phyloP scores from a whole-genome alignment of 2,888 invertebrate genomes.

The Phrixothrix hirtus region DNA sequence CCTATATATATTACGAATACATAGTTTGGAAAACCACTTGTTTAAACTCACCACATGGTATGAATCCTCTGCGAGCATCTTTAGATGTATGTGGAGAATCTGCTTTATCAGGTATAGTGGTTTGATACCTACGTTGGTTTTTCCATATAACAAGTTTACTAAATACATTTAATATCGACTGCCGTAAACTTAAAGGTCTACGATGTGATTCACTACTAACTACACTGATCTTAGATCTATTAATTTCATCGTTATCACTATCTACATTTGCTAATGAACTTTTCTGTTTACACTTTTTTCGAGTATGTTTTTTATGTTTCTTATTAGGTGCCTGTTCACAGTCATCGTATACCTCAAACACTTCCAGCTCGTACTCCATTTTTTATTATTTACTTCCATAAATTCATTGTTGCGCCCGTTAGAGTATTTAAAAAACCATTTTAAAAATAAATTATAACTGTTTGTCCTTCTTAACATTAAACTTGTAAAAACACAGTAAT shows the following conservation, averaged over 20 bases:
- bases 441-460: slow-evolving; percentile 11
- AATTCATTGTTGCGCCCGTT: slow-evolving; percentile 6
- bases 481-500: slow-evolving; percentile 5
- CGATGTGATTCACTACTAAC: slow-evolving; percentile 49
- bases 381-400: slow-evolving; percentile 22
- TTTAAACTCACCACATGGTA: slow-evolving; percentile 52
- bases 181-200: slow-evolving; percentile 60
- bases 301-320: slow-evolving; percentile 52
- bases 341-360: slow-evolving; percentile 57
- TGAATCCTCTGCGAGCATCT: slow-evolving; percentile 51
- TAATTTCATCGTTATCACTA: slow-evolving; percentile 46
- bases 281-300: slow-evolving; percentile 57
- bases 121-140: slow-evolving; percentile 56
- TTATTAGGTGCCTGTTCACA: slow-evolving; percentile 47
- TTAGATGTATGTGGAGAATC: slow-evolving; percentile 53
- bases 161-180: slow-evolving; percentile 63
- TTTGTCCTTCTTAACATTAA: slow-evolving; percentile 17
- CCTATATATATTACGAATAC: not conserved
- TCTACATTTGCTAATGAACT: slow-evolving; percentile 35
- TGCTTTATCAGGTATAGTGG: slow-evolving; percentile 49
- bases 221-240: slow-evolving; percentile 50
- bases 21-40: no score
- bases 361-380: slow-evolving; percentile 60
- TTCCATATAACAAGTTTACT: slow-evolving; percentile 56
- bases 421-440: slow-evolving; percentile 7